These are phyloP conservation scores for Nothocercus nigrocapillus DNA, from an alignment of 2,113 vertebrate genomes.

Conservation along the genomic window DNA sequence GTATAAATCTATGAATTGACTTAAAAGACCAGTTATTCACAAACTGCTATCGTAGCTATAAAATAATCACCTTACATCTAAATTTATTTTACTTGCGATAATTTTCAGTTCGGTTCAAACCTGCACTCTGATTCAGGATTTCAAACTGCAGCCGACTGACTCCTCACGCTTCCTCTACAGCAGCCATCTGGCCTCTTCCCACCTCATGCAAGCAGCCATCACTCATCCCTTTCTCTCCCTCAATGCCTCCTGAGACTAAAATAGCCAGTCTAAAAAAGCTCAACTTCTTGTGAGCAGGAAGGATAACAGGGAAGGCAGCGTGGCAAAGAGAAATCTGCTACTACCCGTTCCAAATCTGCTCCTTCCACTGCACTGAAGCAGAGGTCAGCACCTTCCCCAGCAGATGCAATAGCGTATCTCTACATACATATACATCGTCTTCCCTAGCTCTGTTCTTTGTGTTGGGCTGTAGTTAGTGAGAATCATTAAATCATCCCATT, in stretches of 20 bases:
- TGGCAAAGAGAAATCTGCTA: background rate
- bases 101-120: background rate
- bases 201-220: background rate
- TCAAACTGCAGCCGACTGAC: background rate
- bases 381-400: background rate
- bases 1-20: background rate
- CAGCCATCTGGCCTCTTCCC: slow-evolving; percentile 29
- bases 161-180: background rate
- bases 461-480: background rate
- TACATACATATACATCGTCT: fast-evolving
- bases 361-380: background rate
- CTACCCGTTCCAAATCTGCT: background rate
- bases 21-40: background rate
- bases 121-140: background rate
- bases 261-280: slow-evolving; percentile 9
- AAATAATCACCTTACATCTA: background rate
- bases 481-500: background rate
- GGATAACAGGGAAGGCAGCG: background rate
- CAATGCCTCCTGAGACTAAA: slow-evolving; percentile 19
- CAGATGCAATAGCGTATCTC: fast-evolving
- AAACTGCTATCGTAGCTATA: background rate
- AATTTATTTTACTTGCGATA: slow-evolving; percentile 12
- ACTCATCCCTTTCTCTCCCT: background rate
- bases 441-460: fast-evolving
- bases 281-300: background rate